Conservation (phyloP, 2,113 vertebrate species). For the Dipodomys ordii region DNA sequence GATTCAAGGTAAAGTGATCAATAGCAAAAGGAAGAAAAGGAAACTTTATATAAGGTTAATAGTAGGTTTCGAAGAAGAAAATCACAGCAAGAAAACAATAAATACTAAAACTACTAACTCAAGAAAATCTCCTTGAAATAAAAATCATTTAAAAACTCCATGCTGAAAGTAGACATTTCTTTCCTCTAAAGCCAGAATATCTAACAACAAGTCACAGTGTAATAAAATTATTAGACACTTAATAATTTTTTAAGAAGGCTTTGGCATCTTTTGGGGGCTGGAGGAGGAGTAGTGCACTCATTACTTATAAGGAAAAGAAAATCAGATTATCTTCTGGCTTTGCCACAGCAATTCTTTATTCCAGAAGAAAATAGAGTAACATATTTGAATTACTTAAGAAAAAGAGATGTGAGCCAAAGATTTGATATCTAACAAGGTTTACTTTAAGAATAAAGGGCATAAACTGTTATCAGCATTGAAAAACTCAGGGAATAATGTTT, state of each 20-base stretch:
- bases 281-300: background rate
- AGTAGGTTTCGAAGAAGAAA: background rate
- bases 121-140: background rate
- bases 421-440: conserved; percentile 26
- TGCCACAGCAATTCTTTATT: background rate
- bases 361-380: background rate
- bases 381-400: conserved; percentile 26
- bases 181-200: background rate
- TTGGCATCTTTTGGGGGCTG: background rate
- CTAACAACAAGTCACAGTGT: background rate
- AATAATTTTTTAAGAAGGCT: background rate
- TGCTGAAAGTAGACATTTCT: background rate
- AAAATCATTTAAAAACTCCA: background rate
- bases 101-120: background rate
- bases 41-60: background rate
- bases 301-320: conserved; percentile 37
- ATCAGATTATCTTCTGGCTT: background rate
- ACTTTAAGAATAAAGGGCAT: conserved; percentile 8
- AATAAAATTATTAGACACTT: background rate
- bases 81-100: background rate
- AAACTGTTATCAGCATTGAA: background rate
- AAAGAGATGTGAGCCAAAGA: conserved; percentile 7
- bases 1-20: background rate
- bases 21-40: background rate
- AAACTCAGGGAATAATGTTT: conserved; percentile 24